Percentiles rank a stretch among this genome's conserved stretches.
Conservation (phyloP, 2,888 invertebrate species). For the Strigamia transsilvanica region DNA sequence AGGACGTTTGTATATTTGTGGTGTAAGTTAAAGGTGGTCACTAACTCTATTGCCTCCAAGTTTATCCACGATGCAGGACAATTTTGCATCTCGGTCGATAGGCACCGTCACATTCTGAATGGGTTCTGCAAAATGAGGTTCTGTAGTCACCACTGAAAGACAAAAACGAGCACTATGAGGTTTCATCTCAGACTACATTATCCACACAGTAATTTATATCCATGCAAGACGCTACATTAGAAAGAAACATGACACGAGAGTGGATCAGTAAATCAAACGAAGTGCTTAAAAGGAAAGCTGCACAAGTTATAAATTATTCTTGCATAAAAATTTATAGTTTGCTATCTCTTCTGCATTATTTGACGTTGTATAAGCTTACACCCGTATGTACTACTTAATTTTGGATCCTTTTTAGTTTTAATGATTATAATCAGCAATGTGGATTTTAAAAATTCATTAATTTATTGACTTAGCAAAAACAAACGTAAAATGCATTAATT, state of each 20-base stretch:
- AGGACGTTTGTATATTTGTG: no score
- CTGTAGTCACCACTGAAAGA: conserved; percentile 14
- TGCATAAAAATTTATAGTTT: conserved; percentile 4
- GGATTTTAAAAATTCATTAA: no score
- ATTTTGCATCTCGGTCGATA: conserved; percentile 48
- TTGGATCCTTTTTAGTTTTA: neutral
- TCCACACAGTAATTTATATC: conserved; percentile 17
- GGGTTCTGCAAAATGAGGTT: conserved; percentile 28
- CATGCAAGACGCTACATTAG: neutral
- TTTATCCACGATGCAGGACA: conserved; percentile 51
- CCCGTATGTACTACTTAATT: neutral
- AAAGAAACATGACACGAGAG: conserved; percentile 20
- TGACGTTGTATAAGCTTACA: neutral
- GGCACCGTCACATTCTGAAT: conserved; percentile 53
- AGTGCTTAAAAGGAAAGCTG: conserved; percentile 26
- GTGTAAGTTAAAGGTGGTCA: neutral
- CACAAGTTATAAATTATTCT: conserved; percentile 30
- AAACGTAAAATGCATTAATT: no score
- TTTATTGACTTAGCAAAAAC: no score
- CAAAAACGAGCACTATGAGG: conserved; percentile 24
- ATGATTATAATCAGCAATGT: no score
- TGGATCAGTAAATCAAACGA: neutral
- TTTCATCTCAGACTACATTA: conserved; percentile 13
- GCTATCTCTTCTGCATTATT: neutral
- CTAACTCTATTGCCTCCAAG: conserved; percentile 44